These are phyloP conservation scores for Rattus norvegicus DNA, from an alignment of 2,113 vertebrate genomes.

Conservation along the genomic window DNA sequence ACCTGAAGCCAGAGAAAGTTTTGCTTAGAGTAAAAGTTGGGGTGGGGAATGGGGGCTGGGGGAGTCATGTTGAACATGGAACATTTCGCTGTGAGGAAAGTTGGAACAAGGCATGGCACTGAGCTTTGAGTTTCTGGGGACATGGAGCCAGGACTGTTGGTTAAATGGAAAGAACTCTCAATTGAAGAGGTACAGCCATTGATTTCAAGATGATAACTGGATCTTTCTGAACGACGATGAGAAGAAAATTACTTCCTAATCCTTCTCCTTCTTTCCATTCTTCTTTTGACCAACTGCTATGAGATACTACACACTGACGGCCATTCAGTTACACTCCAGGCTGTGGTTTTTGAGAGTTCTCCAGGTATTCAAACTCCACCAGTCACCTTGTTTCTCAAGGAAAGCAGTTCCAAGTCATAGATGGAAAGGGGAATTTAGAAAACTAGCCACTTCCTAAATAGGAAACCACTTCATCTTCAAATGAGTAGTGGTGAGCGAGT, in stretches of 20 bases:
- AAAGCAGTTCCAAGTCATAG: background rate
- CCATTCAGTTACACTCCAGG: background rate
- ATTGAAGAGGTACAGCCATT: background rate
- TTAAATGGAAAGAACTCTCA: background rate
- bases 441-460: background rate
- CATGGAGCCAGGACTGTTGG: background rate
- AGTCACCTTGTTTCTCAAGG: constrained; percentile 14
- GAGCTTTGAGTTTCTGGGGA: background rate
- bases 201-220: background rate
- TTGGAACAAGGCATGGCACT: rapidly evolving
- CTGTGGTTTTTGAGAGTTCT: background rate
- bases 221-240: background rate
- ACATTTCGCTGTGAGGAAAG: background rate
- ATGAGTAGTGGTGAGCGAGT: background rate
- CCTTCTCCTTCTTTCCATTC: background rate
- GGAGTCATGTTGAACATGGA: background rate
- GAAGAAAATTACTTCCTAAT: background rate
- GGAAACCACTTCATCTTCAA: background rate
- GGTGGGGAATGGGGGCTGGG: too few relatives aligned
- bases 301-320: background rate
- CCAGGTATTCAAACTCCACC: background rate
- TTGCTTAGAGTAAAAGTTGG: background rate
- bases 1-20: background rate
- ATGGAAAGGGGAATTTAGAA: background rate
- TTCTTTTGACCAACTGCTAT: background rate